phyloP scores from a whole-genome alignment of 2,888 invertebrate species.

The Capitulum mitella region DNA sequence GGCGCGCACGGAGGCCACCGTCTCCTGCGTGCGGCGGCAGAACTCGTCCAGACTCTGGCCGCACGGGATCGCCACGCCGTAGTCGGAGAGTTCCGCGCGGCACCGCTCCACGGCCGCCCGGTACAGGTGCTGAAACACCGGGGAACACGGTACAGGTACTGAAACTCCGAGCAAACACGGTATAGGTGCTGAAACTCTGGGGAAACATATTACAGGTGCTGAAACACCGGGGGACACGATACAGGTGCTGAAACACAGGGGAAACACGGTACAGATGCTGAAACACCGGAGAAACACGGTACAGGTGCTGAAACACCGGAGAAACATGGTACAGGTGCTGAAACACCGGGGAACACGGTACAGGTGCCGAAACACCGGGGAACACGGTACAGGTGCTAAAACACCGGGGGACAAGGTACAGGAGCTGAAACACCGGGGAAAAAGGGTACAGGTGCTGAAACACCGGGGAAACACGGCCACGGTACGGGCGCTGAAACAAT shows the following conservation, averaged over 20 bases:
- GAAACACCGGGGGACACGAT: no score
- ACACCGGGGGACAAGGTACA: not conserved
- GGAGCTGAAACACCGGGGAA: no score
- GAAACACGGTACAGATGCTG: no score
- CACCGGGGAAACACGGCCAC: no score
- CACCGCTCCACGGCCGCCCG: not conserved
- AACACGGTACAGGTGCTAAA: not conserved
- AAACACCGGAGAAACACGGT: no score
- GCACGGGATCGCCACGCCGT: slow-evolving; percentile 44
- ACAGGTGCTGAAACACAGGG: no score
- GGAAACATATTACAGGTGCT: no score
- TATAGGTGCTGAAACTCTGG: no score
- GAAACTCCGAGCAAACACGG: not conserved
- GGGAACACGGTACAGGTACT: not conserved
- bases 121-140: not conserved
- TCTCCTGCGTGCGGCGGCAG: slow-evolving; percentile 49
- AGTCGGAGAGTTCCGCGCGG: not conserved
- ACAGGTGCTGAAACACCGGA: not conserved
- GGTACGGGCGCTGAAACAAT: no score
- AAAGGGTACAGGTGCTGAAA: not conserved
- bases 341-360: not conserved
- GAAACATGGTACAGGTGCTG: not conserved
- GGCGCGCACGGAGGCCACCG: slow-evolving; percentile 45
- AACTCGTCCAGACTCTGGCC: slow-evolving; percentile 50
- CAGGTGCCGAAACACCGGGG: not conserved